Conservation (phyloP, 2,888 invertebrate genomes). For the Andrena flavipes region DNA sequence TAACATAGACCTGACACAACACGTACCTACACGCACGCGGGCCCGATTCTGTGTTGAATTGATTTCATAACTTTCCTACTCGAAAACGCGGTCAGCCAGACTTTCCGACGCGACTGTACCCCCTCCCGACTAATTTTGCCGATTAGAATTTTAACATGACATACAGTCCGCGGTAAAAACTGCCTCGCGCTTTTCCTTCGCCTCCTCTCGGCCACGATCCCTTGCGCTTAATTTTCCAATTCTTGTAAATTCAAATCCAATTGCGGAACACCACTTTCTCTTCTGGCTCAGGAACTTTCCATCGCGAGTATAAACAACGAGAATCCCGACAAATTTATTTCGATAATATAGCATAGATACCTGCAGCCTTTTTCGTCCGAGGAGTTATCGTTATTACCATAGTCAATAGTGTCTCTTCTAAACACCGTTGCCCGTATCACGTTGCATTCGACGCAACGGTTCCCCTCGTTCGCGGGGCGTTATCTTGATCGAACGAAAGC, state of each 20-base stretch:
- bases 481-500: slow-evolving; percentile 57
- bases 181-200: slow-evolving; percentile 11
- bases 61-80: slow-evolving; percentile 81
- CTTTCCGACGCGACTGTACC: slow-evolving; percentile 78
- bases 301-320: slow-evolving; percentile 9
- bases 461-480: slow-evolving; percentile 35
- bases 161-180: slow-evolving; percentile 73
- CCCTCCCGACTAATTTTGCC: slow-evolving; percentile 80
- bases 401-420: background rate
- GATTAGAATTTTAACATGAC: slow-evolving; percentile 82
- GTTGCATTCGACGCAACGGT: slow-evolving; percentile 35
- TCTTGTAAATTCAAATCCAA: too few species aligned
- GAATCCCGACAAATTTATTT: slow-evolving; percentile 28
- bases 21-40: background rate
- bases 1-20: slow-evolving; percentile 25
- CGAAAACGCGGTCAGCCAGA: slow-evolving; percentile 81
- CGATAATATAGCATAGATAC: background rate
- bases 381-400: background rate
- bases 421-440: slow-evolving; percentile 9
- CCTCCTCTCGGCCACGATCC: too few species aligned
- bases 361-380: background rate
- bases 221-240: too few species aligned
- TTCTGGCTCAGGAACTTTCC: slow-evolving; percentile 21
- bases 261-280: slow-evolving; percentile 41
- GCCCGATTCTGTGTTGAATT: slow-evolving; percentile 70